These are phyloP conservation scores for Sparus aurata DNA, from an alignment of 2,797 vertebrate species.

Conservation along the genomic window DNA sequence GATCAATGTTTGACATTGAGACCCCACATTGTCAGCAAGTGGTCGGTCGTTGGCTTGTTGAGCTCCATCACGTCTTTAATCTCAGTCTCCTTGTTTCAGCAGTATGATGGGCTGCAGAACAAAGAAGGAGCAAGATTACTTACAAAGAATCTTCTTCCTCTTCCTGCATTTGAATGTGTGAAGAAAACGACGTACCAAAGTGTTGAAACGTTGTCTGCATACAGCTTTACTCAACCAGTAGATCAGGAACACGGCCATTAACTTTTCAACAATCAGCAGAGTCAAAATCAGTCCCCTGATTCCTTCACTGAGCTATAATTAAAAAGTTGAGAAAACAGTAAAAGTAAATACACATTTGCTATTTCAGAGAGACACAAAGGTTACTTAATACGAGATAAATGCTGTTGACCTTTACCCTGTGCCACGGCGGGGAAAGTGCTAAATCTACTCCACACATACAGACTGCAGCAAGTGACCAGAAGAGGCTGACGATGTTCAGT, in stretches of 20 bases:
- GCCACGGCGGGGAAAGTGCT: too few species aligned
- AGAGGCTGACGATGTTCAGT: slow-evolving; percentile 81
- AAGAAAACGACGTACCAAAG: slow-evolving; percentile 73
- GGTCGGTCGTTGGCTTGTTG: background rate
- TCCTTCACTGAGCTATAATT: background rate
- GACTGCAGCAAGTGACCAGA: slow-evolving; percentile 67
- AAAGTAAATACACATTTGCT: background rate
- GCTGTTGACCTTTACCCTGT: background rate
- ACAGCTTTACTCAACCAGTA: slow-evolving; percentile 84
- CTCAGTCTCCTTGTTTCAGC: slow-evolving; percentile 75
- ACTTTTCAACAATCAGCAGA: slow-evolving; percentile 69
- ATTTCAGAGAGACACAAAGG: background rate
- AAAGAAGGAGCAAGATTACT: background rate
- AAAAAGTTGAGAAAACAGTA: background rate
- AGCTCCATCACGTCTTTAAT: background rate
- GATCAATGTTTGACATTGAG: background rate
- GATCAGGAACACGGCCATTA: slow-evolving; percentile 69
- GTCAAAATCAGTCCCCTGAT: slow-evolving; percentile 27
- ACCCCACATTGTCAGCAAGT: background rate
- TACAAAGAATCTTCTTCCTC: background rate
- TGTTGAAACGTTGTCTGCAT: slow-evolving; percentile 83
- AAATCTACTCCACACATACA: background rate
- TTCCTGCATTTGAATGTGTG: background rate
- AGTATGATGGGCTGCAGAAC: slow-evolving; percentile 78
- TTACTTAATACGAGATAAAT: background rate